These are phyloP conservation scores for Crenuchus spilurus DNA, from an alignment of 2,797 vertebrate species.

Conservation along the genomic window DNA sequence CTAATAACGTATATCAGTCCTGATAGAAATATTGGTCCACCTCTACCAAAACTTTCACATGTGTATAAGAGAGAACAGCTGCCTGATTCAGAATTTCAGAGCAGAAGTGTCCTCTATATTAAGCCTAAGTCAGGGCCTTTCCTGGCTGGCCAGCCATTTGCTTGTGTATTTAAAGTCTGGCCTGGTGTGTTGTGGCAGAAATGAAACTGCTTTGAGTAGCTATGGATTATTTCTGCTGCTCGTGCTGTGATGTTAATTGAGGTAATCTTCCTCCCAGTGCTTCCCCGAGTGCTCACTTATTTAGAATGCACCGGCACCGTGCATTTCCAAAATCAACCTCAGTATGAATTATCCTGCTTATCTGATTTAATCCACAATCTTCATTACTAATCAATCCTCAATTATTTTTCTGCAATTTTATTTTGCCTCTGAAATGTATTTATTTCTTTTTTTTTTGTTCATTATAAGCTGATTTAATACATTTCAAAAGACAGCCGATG, in stretches of 20 bases:
- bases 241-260: constrained; percentile 74
- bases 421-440: constrained; percentile 55
- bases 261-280: constrained; percentile 64
- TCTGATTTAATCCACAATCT: constrained; percentile 55
- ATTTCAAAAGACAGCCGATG: constrained; percentile 69
- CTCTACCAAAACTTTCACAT: too few relatives aligned
- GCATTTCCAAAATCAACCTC: constrained; percentile 41
- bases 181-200: constrained; percentile 50
- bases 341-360: constrained; percentile 56
- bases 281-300: constrained; percentile 54
- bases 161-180: constrained; percentile 60
- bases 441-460: constrained; percentile 33
- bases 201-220: constrained; percentile 60
- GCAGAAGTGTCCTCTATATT: too few relatives aligned
- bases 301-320: constrained; percentile 42
- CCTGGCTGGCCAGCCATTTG: constrained; percentile 44
- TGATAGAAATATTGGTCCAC: too few relatives aligned
- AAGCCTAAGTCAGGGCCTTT: constrained; percentile 10
- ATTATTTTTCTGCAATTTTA: constrained; percentile 67
- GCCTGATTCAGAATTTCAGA: too few relatives aligned
- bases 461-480: constrained; percentile 49
- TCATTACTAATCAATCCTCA: constrained; percentile 57
- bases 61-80: too few relatives aligned
- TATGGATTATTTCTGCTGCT: constrained; percentile 68
- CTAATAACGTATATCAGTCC: too few relatives aligned